phyloP scores from a whole-genome alignment of 2,113 vertebrate species.

The Pyrgilauda ruficollis region DNA sequence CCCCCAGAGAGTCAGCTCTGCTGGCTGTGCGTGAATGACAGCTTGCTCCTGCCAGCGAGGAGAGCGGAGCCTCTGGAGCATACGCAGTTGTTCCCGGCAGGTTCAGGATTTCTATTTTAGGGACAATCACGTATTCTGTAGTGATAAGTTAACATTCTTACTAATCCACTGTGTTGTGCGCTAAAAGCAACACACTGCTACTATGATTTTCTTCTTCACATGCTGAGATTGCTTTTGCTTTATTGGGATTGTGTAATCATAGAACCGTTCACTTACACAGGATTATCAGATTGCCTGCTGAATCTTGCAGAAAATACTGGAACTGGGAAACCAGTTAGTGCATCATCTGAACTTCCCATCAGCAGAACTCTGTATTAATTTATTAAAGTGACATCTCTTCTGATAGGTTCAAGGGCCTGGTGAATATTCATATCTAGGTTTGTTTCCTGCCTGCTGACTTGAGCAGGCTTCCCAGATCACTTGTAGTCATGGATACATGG shows the following conservation, averaged over 20 bases:
- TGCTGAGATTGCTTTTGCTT: neutral
- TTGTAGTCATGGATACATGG: slow-evolving; percentile 57
- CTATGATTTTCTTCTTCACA: neutral
- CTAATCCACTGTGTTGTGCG: neutral
- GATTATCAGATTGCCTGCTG: neutral
- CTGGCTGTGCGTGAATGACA: neutral
- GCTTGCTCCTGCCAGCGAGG: neutral
- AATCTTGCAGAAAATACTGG: neutral
- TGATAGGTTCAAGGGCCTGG: neutral
- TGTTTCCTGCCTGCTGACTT: neutral
- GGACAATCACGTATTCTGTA: neutral
- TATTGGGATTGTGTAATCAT: neutral
- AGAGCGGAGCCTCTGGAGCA: neutral
- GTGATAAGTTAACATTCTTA: neutral
- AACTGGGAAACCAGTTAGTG: neutral
- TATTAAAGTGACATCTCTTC: neutral
- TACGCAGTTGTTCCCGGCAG: neutral
- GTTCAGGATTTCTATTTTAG: neutral
- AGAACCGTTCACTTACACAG: neutral
- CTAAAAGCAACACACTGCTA: neutral
- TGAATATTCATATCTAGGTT: neutral
- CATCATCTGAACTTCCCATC: neutral
- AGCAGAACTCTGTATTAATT: neutral
- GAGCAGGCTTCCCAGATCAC: neutral
- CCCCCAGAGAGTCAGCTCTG: neutral